These are phyloP conservation scores for Syngnathus scovelli DNA, from an alignment of 2,113 vertebrate genomes.

Conservation along the genomic window DNA sequence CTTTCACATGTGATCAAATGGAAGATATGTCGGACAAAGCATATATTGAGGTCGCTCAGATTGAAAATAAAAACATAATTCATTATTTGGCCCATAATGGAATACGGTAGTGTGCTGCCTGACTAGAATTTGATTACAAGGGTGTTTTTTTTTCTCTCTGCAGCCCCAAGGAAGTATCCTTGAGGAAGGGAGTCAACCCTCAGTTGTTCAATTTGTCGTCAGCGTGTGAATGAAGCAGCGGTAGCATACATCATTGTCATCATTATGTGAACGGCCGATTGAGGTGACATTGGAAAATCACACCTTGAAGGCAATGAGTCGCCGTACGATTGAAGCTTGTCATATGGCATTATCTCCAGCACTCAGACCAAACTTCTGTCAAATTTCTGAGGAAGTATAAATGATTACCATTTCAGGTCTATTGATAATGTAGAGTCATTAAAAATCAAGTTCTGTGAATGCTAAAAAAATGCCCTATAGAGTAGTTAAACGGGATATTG, in stretches of 20 bases:
- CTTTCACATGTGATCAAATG: background rate
- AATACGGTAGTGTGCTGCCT: background rate
- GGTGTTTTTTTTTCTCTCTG: background rate
- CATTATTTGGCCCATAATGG: background rate
- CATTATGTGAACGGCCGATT: background rate
- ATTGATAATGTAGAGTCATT: no score
- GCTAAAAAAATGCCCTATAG: no score
- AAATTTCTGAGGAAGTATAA: constrained; percentile 40
- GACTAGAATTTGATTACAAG: background rate
- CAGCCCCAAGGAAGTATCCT: background rate
- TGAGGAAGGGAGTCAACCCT: background rate
- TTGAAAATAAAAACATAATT: background rate
- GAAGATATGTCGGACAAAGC: background rate
- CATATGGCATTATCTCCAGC: background rate
- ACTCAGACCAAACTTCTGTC: constrained; percentile 22
- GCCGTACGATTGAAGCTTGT: background rate
- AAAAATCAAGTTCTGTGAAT: background rate
- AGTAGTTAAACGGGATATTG: no score
- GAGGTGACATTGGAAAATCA: constrained; percentile 4
- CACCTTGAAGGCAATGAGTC: background rate
- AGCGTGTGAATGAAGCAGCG: background rate
- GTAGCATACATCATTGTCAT: background rate
- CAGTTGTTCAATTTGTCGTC: background rate
- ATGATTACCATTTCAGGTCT: constrained; percentile 16
- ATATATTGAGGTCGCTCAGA: background rate